These are phyloP conservation scores for Craseonycteris thonglongyai DNA, from an alignment of 2,113 vertebrate genomes.

Conservation along the genomic window DNA sequence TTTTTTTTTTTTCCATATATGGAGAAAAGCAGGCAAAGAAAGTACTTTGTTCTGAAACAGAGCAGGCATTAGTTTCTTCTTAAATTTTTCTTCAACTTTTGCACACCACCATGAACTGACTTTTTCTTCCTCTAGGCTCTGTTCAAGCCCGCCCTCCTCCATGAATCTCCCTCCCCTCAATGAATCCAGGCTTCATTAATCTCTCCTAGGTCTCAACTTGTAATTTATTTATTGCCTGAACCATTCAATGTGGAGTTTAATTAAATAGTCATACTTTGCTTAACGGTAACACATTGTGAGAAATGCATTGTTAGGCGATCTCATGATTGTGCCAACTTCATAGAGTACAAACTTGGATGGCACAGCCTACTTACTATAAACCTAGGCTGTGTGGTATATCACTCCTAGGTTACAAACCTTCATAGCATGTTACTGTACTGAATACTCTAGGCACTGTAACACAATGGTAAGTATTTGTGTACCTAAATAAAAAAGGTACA, in stretches of 20 bases:
- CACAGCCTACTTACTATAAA: not conserved
- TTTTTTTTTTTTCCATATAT: constrained; percentile 37
- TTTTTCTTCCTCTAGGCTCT: not conserved
- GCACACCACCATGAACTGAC: not conserved
- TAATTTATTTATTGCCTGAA: not conserved
- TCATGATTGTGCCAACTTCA: not conserved
- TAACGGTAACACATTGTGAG: not conserved
- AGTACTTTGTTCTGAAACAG: not conserved
- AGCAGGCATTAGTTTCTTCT: not conserved
- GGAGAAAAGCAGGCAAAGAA: not conserved
- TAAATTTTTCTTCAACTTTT: not conserved
- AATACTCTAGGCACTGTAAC: not conserved
- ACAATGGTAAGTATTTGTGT: not conserved
- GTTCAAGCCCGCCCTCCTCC: not conserved
- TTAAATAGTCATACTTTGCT: not conserved
- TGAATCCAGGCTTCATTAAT: not conserved
- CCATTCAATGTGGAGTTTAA: not conserved
- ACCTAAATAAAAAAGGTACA: not conserved
- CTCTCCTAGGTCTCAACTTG: not conserved
- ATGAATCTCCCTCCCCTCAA: not conserved
- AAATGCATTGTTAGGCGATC: not conserved
- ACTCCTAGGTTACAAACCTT: not conserved
- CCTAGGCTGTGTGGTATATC: not conserved
- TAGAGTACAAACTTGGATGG: no score
- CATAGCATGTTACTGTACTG: not conserved